These are phyloP conservation scores for Acanthosoma haemorrhoidale DNA, from an alignment of 2,888 invertebrate species.

Conservation along the genomic window DNA sequence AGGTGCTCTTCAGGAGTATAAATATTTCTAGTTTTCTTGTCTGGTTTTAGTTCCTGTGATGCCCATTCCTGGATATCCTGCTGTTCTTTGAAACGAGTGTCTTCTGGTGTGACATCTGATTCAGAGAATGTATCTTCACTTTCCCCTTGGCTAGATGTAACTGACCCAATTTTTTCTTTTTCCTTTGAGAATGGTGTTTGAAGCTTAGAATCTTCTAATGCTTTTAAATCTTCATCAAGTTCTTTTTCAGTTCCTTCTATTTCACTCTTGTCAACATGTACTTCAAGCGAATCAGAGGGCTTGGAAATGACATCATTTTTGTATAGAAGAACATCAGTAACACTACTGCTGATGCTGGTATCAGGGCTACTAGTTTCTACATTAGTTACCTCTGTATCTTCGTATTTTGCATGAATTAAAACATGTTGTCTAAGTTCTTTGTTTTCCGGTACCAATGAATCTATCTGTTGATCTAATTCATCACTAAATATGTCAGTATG, in stretches of 20 bases:
- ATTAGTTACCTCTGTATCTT: conserved; percentile 9
- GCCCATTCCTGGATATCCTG: conserved; percentile 36
- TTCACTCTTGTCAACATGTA: conserved; percentile 52
- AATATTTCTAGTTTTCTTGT: conserved; percentile 41
- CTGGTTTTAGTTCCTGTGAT: conserved; percentile 38
- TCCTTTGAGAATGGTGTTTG: conserved; percentile 17
- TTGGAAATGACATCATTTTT: conserved; percentile 46
- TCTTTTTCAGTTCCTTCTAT: conserved; percentile 51
- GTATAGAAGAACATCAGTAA: conserved; percentile 42
- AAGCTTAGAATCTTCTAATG: conserved; percentile 6
- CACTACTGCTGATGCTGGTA: conserved; percentile 29
- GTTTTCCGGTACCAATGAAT: conserved; percentile 42
- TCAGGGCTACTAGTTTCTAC: conserved; percentile 20
- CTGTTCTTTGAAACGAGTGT: conserved; percentile 46
- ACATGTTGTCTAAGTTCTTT: conserved; percentile 38
- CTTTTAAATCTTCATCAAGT: conserved; percentile 46
- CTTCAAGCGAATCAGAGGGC: conserved; percentile 50
- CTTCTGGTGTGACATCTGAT: conserved; percentile 53
- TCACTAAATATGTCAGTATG: conserved; percentile 43
- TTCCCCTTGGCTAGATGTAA: conserved; percentile 50
- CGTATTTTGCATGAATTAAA: not conserved
- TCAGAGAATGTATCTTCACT: conserved; percentile 56
- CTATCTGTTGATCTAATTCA: conserved; percentile 43
- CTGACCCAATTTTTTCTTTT: conserved; percentile 34
- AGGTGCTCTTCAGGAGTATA: conserved; percentile 50